phyloP scores from a whole-genome alignment of 2,888 invertebrate species.

The Meteorus colon region DNA sequence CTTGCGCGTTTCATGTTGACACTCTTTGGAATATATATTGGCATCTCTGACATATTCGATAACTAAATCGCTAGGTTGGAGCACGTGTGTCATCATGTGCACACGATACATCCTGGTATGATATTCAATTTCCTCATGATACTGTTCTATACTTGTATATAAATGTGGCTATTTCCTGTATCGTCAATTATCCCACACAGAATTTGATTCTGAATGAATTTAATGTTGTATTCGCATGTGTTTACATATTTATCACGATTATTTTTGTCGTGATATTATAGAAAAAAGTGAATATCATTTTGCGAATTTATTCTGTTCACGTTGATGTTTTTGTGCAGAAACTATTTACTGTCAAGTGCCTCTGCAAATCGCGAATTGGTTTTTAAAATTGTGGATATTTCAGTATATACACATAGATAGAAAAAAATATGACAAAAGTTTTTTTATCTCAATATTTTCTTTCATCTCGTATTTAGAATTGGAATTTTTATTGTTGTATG shows the following conservation, averaged over 20 bases:
- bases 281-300: background rate
- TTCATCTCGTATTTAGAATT: background rate
- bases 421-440: background rate
- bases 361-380: background rate
- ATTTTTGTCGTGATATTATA: background rate
- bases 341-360: background rate
- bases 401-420: background rate
- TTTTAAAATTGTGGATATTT: background rate
- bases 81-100: constrained; percentile 13
- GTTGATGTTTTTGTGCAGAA: background rate
- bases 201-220: background rate
- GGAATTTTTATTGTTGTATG: background rate
- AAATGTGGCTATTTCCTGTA: too few relatives aligned
- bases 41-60: constrained; percentile 29
- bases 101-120: constrained; percentile 13
- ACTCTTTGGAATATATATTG: constrained; percentile 17
- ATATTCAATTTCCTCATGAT: constrained; percentile 34
- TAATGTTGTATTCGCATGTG: background rate
- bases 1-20: constrained; percentile 17
- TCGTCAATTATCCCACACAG: too few relatives aligned
- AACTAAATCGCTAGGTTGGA: constrained; percentile 9
- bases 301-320: background rate
- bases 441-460: background rate
- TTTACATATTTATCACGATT: background rate
- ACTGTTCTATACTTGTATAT: background rate